These are phyloP conservation scores for Strix uralensis DNA, from an alignment of 2,113 vertebrate species.

Conservation along the genomic window DNA sequence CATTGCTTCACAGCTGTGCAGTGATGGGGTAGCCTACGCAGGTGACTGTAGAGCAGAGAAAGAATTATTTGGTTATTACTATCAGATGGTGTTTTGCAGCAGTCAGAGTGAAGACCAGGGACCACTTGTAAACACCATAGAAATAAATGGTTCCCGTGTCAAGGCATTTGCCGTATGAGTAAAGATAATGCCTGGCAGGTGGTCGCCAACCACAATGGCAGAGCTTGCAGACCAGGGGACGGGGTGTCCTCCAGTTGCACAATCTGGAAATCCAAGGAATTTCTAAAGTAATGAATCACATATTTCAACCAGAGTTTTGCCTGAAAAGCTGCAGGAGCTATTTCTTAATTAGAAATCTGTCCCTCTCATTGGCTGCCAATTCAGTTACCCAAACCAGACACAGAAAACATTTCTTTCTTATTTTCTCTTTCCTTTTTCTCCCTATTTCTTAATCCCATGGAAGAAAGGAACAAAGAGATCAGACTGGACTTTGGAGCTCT, in stretches of 20 bases:
- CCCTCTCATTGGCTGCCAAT: conserved; percentile 21
- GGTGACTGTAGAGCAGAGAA: neutral
- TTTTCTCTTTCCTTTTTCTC: neutral
- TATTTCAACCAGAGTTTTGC: conserved; percentile 20
- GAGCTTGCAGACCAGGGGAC: neutral
- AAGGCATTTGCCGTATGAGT: neutral
- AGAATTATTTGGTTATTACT: neutral
- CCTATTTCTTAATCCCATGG: neutral
- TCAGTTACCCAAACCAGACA: conserved; percentile 17
- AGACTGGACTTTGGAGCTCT: neutral
- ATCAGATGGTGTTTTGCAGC: neutral
- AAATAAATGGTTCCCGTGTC: neutral
- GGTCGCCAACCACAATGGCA: neutral
- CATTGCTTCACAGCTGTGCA: neutral
- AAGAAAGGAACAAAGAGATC: neutral
- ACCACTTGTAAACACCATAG: neutral
- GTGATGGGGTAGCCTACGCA: accelerated
- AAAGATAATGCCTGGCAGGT: conserved; percentile 11
- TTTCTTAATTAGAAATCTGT: conserved; percentile 46
- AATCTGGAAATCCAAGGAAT: conserved; percentile 21
- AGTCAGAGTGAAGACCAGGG: neutral
- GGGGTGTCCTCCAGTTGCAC: conserved; percentile 3
- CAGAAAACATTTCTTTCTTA: neutral
- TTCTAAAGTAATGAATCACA: conserved; percentile 33
- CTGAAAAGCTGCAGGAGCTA: conserved; percentile 28